Evolutionary conservation across 2,113 vertebrate genomes (phyloP), one percentile per base, ranked within the genome.

Genomic region (Ranitomeya imitator): DNA sequence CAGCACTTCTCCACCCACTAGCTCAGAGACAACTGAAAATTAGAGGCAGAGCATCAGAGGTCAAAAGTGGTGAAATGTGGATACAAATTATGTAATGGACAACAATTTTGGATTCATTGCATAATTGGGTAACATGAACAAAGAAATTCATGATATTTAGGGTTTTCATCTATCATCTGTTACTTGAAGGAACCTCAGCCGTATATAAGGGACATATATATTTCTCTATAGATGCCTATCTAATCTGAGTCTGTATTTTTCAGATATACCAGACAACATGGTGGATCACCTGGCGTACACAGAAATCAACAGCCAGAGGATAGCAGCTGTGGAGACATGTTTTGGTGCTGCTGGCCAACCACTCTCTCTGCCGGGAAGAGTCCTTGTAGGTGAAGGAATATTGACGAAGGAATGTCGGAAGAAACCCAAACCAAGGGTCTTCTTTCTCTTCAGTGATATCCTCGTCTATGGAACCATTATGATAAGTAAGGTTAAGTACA

Each of bases 371-470:
- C 94, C 95, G 0, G 97, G 94, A 16, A 95, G 97, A 12, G 92
- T 99, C 79, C 95, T 99, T 21, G 88, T 99, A 3, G 97, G 97
- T 1, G 97, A 99, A 92, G 98, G 98, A 3, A 94, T 94, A 63
- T 93, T 99, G 91, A 94, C 94, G 87, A 99, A 98, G 91, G 94
- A 96, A 91, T 95, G 97, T 92, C 96, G 96, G 83, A 96, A 95
- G 84, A 95, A 96, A 79, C 93, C 93, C 1, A 95, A 97, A 89
- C 93, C 94, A 0, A 96, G 96, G 79, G 93, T 93, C 67, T 99
- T 99, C 92, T 99, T 97, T 91, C 97, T 99, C 54, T 99, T 99
- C 92, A 97, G 95, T 0, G 97, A 99, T 91, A 94, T 98, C 90
- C 93, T 99, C 0, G 96, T 98, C 18, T 99, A 99, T 0, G 97